Base-by-base conservation (phyloP, 2,797 vertebrate genomes). In the Aselliscus stoliczkanus region DNA sequence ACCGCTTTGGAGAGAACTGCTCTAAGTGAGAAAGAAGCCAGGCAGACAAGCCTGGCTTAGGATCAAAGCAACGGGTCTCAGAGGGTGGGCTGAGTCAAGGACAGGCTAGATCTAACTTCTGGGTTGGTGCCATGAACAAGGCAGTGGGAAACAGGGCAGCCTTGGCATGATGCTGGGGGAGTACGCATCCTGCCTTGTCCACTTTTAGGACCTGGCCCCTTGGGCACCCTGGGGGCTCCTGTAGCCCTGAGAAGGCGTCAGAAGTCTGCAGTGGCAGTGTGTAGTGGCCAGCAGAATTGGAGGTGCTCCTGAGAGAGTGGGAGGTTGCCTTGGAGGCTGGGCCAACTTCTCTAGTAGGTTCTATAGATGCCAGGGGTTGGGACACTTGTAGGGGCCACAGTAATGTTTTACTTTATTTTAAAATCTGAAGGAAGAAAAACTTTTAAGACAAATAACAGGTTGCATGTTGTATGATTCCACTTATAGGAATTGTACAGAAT, bases 1-100 rank as follows among this genome's bases (percentile, higher is more conserved):
- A 88, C 76, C 23, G 47, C 72, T 94, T 90, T 93, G 84, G 84
- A 92, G 84, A 73, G 69, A 91, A 88, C 8, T 13, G 50, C 47
- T 92, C 67, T 90, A 83, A 96, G 88, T 76, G 65, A 96, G 85
- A 96, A 92, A 86, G 90, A 92, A 94, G 70, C 88, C 88, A 92
- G 90, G 50, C 73, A 88, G 85, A 86, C 67, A 34, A 25, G 73
- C 13, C 75, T 96, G 97, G 97, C 84, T 10, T 0, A 8, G 69
- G 85, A 96, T 97, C 95, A 97, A 96, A 96, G 94, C 77, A n/a
- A 20, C 3, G 1, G 69, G 73, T 14, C 91, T 91, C 39, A 5
- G 79, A 94, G 96, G 89, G 96, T 90, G 95, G 88, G 86, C 93
- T 42, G 25, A 50, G 56, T 29, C 6, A 14, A 76, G 92, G 73